These are phyloP conservation scores for Melanitta fusca DNA, from an alignment of 2,797 vertebrate species.

Conservation along the genomic window DNA sequence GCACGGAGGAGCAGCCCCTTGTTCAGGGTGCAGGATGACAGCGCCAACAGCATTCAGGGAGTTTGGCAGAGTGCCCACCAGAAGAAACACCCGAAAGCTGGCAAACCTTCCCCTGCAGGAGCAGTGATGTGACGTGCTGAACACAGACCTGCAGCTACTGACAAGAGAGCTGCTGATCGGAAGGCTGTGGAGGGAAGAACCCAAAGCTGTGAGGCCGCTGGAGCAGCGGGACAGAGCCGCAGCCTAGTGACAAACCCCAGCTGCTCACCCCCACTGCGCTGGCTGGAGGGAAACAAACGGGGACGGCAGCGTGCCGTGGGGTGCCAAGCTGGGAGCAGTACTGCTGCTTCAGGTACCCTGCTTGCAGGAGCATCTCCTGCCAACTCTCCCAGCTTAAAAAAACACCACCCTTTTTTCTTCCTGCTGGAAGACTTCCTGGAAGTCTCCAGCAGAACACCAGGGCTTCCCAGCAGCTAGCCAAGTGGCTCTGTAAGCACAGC, in stretches of 20 bases:
- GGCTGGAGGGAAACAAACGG: neutral
- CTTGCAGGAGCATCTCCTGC: neutral
- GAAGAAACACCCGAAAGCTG: neutral
- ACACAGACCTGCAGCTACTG: accelerated
- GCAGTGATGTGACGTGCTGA: accelerated
- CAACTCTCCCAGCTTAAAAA: neutral
- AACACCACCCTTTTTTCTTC: neutral
- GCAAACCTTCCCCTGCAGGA: neutral
- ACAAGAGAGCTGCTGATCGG: neutral
- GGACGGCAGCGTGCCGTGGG: neutral
- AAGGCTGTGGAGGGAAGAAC: neutral
- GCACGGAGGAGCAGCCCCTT: neutral
- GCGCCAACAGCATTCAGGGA: neutral
- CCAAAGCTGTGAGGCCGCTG: neutral
- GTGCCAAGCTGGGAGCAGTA: neutral
- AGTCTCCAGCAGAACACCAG: neutral
- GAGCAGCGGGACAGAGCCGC: neutral
- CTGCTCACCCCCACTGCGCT: neutral
- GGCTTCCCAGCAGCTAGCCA: neutral
- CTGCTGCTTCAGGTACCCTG: neutral
- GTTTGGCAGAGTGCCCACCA: neutral
- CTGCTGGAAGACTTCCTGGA: neutral
- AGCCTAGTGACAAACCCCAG: neutral
- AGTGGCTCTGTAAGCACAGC: neutral
- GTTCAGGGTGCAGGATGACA: neutral